phyloP scores from a whole-genome alignment of 1,140 invertebrate species.

The Musca vetustissima region DNA sequence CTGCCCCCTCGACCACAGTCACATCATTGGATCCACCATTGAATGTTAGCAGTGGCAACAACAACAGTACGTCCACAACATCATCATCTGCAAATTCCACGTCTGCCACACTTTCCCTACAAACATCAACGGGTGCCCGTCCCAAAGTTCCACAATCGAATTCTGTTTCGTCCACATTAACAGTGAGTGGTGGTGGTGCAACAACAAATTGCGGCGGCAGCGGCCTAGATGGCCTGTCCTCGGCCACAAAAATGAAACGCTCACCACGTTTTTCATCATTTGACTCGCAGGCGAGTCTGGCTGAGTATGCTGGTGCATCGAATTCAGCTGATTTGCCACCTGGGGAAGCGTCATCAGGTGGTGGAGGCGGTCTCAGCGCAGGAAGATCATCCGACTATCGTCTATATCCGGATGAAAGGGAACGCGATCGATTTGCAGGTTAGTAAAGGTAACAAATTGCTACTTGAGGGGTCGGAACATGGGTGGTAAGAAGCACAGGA shows the following conservation, averaged over 20 bases:
- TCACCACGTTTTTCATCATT: constrained; percentile 55
- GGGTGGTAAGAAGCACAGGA: too few species aligned
- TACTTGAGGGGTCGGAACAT: too few species aligned
- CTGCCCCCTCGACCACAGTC: constrained; percentile 48
- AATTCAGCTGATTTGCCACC: constrained; percentile 8
- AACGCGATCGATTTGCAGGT: constrained; percentile 10
- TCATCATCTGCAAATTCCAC: constrained; percentile 26
- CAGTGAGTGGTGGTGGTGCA: neutral
- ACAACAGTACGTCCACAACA: constrained; percentile 10
- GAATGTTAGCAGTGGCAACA: too few species aligned
- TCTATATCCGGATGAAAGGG: constrained; percentile 21
- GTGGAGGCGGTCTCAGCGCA: neutral
- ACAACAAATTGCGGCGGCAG: constrained; percentile 3
- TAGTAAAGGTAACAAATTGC: constrained; percentile 8
- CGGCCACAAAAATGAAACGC: constrained; percentile 50
- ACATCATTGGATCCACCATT: constrained; percentile 41
- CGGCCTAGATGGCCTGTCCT: constrained; percentile 40
- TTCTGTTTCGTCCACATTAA: constrained; percentile 34
- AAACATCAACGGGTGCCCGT: constrained; percentile 49
- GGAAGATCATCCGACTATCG: constrained; percentile 15
- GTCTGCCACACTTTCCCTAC: constrained; percentile 23
- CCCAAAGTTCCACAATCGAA: constrained; percentile 53
- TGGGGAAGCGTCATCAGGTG: neutral
- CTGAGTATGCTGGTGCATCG: constrained; percentile 44
- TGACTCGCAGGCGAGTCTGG: constrained; percentile 55